phyloP scores from a whole-genome alignment of 2,113 vertebrate genomes.

The Hypomesus transpacificus region DNA sequence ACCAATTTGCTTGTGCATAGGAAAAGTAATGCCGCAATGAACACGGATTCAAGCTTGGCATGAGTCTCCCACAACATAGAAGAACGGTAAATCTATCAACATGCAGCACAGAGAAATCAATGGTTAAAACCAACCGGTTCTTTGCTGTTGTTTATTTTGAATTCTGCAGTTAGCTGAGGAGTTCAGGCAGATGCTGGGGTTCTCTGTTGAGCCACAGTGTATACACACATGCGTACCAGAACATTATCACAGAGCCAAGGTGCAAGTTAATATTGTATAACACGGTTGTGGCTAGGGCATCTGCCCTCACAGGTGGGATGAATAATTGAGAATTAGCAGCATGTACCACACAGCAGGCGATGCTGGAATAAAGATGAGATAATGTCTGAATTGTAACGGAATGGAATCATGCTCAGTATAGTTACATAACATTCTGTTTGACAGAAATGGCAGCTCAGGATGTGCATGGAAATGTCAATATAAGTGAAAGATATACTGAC shows the following conservation, averaged over 20 bases:
- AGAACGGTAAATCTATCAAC: constrained; percentile 44
- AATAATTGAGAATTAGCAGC: neutral
- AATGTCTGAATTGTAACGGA: neutral
- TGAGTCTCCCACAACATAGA: constrained; percentile 25
- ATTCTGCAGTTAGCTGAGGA: constrained; percentile 11
- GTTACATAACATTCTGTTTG: neutral
- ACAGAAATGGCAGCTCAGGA: too few species aligned
- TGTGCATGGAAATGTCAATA: too few species aligned
- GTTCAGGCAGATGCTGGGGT: neutral
- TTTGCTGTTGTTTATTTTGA: constrained; percentile 41
- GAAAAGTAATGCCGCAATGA: constrained; percentile 24
- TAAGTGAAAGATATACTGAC: too few species aligned
- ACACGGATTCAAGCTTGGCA: constrained; percentile 31
- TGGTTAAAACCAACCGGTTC: constrained; percentile 30
- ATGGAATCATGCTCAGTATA: neutral
- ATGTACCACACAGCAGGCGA: constrained; percentile 1
- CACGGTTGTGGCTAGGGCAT: neutral
- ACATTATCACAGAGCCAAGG: neutral
- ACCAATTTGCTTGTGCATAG: neutral
- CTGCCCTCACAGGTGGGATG: neutral
- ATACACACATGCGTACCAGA: constrained; percentile 2
- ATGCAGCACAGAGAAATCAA: constrained; percentile 28
- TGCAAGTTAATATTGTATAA: constrained; percentile 3
- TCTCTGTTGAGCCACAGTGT: neutral
- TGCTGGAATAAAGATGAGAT: neutral